A percentile compares a stretch with the other conserved stretches of the same genome.
These are phyloP conservation scores for Conger conger DNA, from an alignment of 2,113 vertebrate genomes.

Conservation along the genomic window DNA sequence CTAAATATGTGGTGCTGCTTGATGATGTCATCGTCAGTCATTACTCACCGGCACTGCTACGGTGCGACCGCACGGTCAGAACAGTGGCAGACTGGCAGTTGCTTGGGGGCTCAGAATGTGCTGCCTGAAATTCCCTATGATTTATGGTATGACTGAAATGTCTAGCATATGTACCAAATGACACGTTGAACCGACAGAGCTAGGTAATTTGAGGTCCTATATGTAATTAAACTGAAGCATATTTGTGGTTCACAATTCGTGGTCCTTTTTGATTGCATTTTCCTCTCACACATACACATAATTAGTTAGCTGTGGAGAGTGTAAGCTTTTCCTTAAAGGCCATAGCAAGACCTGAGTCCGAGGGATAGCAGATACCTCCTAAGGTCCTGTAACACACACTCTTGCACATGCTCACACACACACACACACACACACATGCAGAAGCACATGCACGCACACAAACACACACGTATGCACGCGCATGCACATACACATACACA, in stretches of 20 bases:
- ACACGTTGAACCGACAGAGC: not conserved
- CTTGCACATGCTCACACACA: not conserved
- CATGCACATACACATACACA: too few relatives aligned
- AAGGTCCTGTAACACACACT: not conserved
- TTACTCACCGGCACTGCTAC: not conserved
- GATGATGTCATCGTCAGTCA: not conserved
- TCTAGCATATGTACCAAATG: not conserved
- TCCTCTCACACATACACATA: not conserved
- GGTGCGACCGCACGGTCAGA: not conserved
- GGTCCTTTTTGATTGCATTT: not conserved
- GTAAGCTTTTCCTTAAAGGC: not conserved
- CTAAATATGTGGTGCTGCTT: not conserved
- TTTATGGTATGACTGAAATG: not conserved
- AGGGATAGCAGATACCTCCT: not conserved
- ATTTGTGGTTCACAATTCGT: not conserved
- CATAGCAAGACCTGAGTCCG: not conserved
- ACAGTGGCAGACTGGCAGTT: not conserved
- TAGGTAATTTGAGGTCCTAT: not conserved
- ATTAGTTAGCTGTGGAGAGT: not conserved
- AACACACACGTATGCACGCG: not conserved
- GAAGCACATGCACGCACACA: not conserved
- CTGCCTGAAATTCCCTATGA: conserved; percentile 3
- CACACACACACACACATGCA: not conserved
- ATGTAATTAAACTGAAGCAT: not conserved
- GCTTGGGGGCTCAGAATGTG: not conserved